Base-by-base conservation (phyloP, 1,140 invertebrate species). In the Drosophila tropicalis region DNA sequence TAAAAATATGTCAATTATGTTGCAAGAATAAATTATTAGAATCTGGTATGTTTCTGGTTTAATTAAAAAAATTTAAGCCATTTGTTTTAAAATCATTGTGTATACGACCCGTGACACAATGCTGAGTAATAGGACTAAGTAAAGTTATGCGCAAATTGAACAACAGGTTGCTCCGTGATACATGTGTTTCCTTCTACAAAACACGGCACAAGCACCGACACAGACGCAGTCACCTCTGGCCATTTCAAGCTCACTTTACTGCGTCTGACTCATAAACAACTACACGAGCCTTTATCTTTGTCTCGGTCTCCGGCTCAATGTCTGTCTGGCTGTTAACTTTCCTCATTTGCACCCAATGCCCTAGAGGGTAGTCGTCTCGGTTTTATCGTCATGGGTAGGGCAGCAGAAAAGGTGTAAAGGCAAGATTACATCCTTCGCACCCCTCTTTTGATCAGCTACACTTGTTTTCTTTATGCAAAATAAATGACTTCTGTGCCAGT, bases 311-410 rank as follows among this genome's bases (percentile, higher is more conserved):
- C 5, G 5, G 5, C 29, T 29, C 29, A 29, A 5, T 36, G 34
- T 10, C 34, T 47, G 17, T 9, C 44, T 47, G 44, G 47, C 62
- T 63, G 72, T 70, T 70, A 70, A 77, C 74, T 69, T 77, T 84
- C 63, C 81, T 85, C 82, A 86, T 85, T 86, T 86, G 74, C 82
- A 85, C 70, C 78, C 82, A 78, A 76, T 81, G 63, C 78, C 70
- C 73, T 47, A 54, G 77, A 47, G 78, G 40, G 62, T 12, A 51
- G 44, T 67, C 32, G 56, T 58, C 32, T 58, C 32, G 56, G 32
- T n/a, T 34, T 58, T 25, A 29, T 19, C 47, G 32, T 32, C 51
- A 19, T 7, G n/a, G 10, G 3, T 29, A 22, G 10, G 17, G 3
- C 44, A 19, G 4, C 19, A 51, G 44, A 51, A 51, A 51, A 51